phyloP scores from a whole-genome alignment of 2,797 vertebrate species.

The Eospalax fontanierii region DNA sequence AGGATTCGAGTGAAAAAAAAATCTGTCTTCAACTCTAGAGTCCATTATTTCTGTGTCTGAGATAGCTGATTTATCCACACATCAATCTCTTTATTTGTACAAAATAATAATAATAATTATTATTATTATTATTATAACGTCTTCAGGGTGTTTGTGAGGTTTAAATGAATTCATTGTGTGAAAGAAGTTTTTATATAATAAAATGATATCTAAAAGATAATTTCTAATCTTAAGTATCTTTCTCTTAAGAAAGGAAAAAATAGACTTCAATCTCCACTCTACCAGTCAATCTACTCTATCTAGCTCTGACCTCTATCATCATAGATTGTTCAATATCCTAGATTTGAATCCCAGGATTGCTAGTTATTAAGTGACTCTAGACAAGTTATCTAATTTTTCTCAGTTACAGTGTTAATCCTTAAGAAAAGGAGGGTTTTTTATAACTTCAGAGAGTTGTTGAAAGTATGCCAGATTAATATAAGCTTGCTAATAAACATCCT shows the following conservation, averaged over 20 bases:
- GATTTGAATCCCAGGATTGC: not conserved
- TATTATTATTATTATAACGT: too few relatives aligned
- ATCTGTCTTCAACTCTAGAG: not conserved
- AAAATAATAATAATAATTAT: not conserved
- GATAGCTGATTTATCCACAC: not conserved
- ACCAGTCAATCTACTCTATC: not conserved
- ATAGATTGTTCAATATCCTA: not conserved
- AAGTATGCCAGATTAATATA: not conserved
- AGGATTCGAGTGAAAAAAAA: not conserved
- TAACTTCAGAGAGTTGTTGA: not conserved
- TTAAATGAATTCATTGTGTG: constrained; percentile 16
- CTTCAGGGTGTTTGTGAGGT: not conserved
- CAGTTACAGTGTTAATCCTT: not conserved
- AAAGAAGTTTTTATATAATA: not conserved
- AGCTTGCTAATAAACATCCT: constrained; percentile 22
- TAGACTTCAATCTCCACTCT: not conserved
- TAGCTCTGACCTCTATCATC: not conserved
- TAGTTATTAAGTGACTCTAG: not conserved
- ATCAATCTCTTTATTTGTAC: not conserved
- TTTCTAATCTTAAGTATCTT: not conserved
- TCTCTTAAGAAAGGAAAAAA: not conserved
- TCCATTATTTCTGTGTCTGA: not conserved
- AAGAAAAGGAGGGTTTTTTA: constrained; percentile 32
- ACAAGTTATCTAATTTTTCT: not conserved
- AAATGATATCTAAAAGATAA: not conserved